These are phyloP conservation scores for Chironomus riparius DNA, from an alignment of 2,888 invertebrate species.

Conservation along the genomic window DNA sequence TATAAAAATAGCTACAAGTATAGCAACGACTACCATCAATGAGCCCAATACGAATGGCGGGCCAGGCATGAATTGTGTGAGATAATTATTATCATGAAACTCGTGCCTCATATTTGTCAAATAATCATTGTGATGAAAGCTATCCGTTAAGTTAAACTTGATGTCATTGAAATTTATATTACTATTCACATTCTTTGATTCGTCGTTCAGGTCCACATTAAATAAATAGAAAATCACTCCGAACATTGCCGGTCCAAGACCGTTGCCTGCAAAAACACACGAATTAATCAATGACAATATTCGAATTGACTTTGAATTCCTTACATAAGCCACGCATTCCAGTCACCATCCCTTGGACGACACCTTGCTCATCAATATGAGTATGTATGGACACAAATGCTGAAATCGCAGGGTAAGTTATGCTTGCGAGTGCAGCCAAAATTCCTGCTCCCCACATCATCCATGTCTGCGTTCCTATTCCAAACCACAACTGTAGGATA, in stretches of 20 bases:
- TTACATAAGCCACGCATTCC: constrained; percentile 91
- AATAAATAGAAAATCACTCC: constrained; percentile 98
- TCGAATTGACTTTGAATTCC: neutral
- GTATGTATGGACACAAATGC: constrained; percentile 97
- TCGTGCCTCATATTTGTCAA: constrained; percentile 31
- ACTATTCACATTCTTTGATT: constrained; percentile 40
- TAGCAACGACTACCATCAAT: constrained; percentile 88
- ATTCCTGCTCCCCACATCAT: constrained; percentile 98
- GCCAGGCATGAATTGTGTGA: constrained; percentile 75
- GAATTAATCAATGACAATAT: neutral
- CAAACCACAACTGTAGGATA: neutral
- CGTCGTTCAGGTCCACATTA: constrained; percentile 91
- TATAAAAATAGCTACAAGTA: constrained; percentile 84
- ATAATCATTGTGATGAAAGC: constrained; percentile 29
- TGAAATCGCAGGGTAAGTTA: constrained; percentile 98
- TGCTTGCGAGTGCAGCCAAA: constrained; percentile 88
- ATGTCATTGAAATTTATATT: constrained; percentile 27
- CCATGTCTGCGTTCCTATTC: constrained; percentile 8
- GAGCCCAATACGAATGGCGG: constrained; percentile 99
- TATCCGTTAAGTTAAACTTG: constrained; percentile 27
- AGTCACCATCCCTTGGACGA: constrained; percentile 96
- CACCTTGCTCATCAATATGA: constrained; percentile 90
- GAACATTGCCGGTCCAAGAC: constrained; percentile 96
- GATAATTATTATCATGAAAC: constrained; percentile 27
- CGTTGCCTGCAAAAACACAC: constrained; percentile 48